Base-by-base conservation (phyloP, 2,888 invertebrate species). In the Ophion ellenae region DNA sequence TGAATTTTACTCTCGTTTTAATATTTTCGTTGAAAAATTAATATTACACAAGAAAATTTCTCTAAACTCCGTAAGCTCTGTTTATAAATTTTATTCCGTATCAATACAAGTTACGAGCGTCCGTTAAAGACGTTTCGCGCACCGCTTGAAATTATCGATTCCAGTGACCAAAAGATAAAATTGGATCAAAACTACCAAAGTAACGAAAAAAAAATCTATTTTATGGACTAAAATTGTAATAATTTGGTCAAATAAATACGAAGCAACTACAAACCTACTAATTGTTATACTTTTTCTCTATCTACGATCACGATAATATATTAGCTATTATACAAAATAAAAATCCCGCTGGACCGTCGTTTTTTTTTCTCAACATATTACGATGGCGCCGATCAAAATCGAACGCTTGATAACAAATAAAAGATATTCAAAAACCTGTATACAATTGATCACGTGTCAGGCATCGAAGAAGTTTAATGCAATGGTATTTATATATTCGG, bases 161-260 rank as follows among this genome's bases (percentile, higher is more conserved):
- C 66, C 74, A 70, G 59, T 66, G 66, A 77, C 83, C 74, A 79
- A 80, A 53, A 61, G 53, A 47, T 24, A 45, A 59, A 66, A 71
- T 47, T 20, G 17, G 24, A 24, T 61, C 3, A 20, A 70, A 70
- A 69, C 47, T 75, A 79, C 47, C 75, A 78, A 84, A 79, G 45
- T 69, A 66, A 61, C 64, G 64, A 63, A 45, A 45, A 79, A 24
- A 67, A 53, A 73, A 83, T 77, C 66, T 83, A 83, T 77, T 83
- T 80, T 80, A 81, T 73, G 53, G 67, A 73, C 67, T 80, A 76
- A 80, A 74, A 80, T 73, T 86, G 80, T 86, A 86, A 63, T 11
- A 77, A 73, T 83, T 73, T 47, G 67, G 61, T 86, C 69, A 86
- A 86, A 86, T 81, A 82, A 81, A 83, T 83, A 86, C 57, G 64